Evolutionary conservation across 2,797 vertebrate species (phyloP), one percentile per base, ranked within the genome.

Genomic region (Thalassophryne amazonica): DNA sequence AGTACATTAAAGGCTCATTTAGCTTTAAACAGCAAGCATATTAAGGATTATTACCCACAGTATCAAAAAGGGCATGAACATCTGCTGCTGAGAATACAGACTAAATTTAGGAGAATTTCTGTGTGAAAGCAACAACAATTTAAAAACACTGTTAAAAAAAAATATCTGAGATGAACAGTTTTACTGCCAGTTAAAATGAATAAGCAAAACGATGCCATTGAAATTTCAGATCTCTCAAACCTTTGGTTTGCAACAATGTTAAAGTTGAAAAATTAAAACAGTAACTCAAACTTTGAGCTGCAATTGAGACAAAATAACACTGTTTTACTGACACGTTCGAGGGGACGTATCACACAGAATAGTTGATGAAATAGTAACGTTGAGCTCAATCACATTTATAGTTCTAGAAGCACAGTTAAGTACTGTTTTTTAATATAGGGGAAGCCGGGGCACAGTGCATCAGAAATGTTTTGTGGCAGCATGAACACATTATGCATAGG

Each of bases 1-100:
- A 83, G 84, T 80, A 83, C 83, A 90, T 91, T 88, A 91, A 90
- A 87, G 82, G 80, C 85, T 86, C 84, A 84, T 89, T 90, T 90
- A 86, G 84, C 81, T 86, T 81, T 79, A 75, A 78, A 83, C 75
- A 38, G 80, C 78, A 79, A 76, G 77, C 88, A 87, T 86, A 89
- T 77, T 76, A 84, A 86, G 83, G 81, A 86, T 88, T 85, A 87
- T 85, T 85, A 86, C 76, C 73, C 78, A 76, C 64, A 45, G 50
- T 74, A 72, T 71, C 63, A 81, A 75, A 86, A 78, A 81, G 70
- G 69, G 79, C 65, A 73, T 53, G 64, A 69, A 83, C 74, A 87
- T 69, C 66, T 79, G 84, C 76, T 59, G 73, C 64, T 17, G 59
- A 68, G 61, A 80, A 60, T 24, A 61, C 59, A 57, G 25, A 79